Base-by-base conservation (phyloP, 92 coral and sea anemone genomes). In the Epizoanthus ramosus region DNA sequence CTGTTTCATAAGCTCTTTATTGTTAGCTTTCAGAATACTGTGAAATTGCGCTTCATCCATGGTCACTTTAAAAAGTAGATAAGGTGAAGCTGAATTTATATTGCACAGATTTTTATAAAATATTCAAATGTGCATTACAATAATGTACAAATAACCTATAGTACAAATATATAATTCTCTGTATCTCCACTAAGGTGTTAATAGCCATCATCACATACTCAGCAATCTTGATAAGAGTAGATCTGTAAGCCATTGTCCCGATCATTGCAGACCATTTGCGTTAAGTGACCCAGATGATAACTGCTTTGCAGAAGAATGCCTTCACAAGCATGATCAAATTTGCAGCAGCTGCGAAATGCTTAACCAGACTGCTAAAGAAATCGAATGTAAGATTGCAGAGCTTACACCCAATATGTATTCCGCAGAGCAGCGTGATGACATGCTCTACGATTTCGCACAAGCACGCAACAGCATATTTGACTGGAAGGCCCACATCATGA, bases 401-500 rank as follows among this genome's bases (percentile, higher is more conserved):
- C 83, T 58, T 24, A 81, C 87, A 14, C 74, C 87, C 10, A 17
- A 39, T 23, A 63, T 82, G 67, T 81, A 82, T 59, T 68, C 54
- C 79, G 72, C 41, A 63, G 90, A 89, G 37, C 89, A 85, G 14
- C 39, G 75, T 5, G 84, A 85, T 5, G 83, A 89, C 31, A 54
- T 73, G 22, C 43, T 66, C 50, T 71, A 89, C 71, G 92, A 89
- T 22, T 79, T 73, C 63, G 74, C n/a, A 23, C 33, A 67, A 37
- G 83, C 92, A 4, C 57, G 57, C 12, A 56, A 56, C 47, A 17
- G 54, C 22, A 54, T 89, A 67, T 37, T 21, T 45, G 75, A 77
- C 60, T 89, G 92, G 89, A 89, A 89, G 58, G 71, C 85, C 54
- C 92, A 85, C 43, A 75, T 89, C 3, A 61, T 89, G 58, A 75